phyloP scores from a whole-genome alignment of 1,140 invertebrate species.

The Procambarus virginalis region DNA sequence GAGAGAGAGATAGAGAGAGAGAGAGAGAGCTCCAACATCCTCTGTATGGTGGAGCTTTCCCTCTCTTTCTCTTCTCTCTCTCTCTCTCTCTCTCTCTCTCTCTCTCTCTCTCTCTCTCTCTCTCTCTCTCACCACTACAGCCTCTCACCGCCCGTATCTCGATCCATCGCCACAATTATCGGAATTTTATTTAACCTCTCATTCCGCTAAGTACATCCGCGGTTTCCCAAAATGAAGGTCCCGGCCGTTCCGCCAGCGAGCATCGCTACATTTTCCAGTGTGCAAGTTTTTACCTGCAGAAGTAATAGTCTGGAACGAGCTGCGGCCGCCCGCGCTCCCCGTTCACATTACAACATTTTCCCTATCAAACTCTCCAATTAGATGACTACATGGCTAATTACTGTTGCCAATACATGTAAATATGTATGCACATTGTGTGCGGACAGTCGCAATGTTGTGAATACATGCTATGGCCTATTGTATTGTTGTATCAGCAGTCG shows the following conservation, averaged over 20 bases:
- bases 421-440: too few relatives aligned
- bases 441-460: too few relatives aligned
- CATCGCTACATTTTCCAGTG: slow-evolving; percentile 49
- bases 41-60: background rate
- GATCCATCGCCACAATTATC: slow-evolving; percentile 8
- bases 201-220: slow-evolving; percentile 55
- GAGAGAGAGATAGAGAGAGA: too few relatives aligned
- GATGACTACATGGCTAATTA: slow-evolving; percentile 27
- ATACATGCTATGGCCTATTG: too few relatives aligned
- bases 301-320: slow-evolving; percentile 56
- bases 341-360: slow-evolving; percentile 49
- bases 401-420: background rate
- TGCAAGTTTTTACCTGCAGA: slow-evolving; percentile 7
- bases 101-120: background rate
- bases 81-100: background rate
- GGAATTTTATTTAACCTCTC: slow-evolving; percentile 50
- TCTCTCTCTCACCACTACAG: background rate
- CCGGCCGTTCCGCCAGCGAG: slow-evolving; percentile 1
- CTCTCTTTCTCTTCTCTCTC: background rate
- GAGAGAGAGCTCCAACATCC: too few relatives aligned
- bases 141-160: background rate
- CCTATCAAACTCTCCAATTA: slow-evolving; percentile 51
- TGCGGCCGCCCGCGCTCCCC: background rate
- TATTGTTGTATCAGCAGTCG: too few relatives aligned
- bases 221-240: slow-evolving; percentile 51